Percentiles rank a stretch among this genome's conserved stretches.
These are phyloP conservation scores for Miichthys miiuy DNA, from an alignment of 2,797 vertebrate genomes.

Conservation along the genomic window DNA sequence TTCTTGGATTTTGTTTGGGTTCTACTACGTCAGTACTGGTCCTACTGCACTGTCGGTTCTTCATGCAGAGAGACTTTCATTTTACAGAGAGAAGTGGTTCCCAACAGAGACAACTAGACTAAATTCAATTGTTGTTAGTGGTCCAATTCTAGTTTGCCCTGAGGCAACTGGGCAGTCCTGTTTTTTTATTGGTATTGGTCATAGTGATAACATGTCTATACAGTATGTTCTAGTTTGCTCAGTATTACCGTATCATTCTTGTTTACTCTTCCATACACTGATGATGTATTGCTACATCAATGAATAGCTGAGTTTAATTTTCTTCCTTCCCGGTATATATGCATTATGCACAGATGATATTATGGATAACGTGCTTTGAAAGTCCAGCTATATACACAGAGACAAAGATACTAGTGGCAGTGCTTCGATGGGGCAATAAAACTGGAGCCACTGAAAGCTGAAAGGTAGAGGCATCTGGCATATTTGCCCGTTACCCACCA, in stretches of 20 bases:
- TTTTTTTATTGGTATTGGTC: conserved; percentile 38
- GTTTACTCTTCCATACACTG: not conserved
- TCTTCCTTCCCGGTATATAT: not conserved
- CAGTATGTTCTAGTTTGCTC: conserved; percentile 21
- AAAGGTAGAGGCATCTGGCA: not conserved
- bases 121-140: conserved; percentile 26
- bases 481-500: conserved; percentile 3
- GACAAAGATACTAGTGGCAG: not conserved
- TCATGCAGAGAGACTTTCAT: not conserved
- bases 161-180: conserved; percentile 11
- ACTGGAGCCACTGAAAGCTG: not conserved
- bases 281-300: not conserved
- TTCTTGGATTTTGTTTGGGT: conserved; percentile 12
- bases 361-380: not conserved
- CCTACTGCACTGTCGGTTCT: not conserved
- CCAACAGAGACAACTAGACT: conserved; percentile 2
- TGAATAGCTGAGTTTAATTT: not conserved
- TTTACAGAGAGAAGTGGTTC: conserved; percentile 5
- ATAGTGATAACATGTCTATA: not conserved
- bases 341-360: not conserved
- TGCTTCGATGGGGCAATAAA: not conserved
- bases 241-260: conserved; percentile 1
- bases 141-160: conserved; percentile 25
- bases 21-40: not conserved
- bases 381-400: not conserved